Evolutionary conservation across 1,140 invertebrate species (phyloP), one percentile per base, ranked within the genome.

Genomic region (Parasteatoda tepidariorum): DNA sequence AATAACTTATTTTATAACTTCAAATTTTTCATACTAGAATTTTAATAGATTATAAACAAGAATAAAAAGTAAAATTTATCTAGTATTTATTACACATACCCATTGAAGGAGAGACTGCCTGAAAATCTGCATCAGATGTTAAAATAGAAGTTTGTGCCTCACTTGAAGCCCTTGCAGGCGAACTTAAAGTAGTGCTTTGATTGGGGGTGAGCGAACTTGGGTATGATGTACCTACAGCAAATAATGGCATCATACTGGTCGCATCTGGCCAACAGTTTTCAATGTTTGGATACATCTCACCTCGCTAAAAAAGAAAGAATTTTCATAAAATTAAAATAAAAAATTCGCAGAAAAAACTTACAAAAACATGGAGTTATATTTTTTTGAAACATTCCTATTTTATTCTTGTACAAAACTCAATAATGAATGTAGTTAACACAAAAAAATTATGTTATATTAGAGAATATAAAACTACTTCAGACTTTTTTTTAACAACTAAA

Each of bases 261-360:
- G 68, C 26, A 70, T 82, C 78, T 13, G 66, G 57, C 78, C 78
- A 82, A 57, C 68, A 82, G 11, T 82, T 67, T 34, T 82, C 78
- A 24, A 71, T 38, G 26, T 48, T 71, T 4, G 78, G 78, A 82
- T 71, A 82, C 66, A 82, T 71, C 33, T 82, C 78, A 15, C 54
- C 28, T 5, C 64, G 18, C 78, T 82, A 31, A 13, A 54, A 7
- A 70, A 11, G 31, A 31, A 66, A 66, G 13, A 66, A n/a, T n/a
- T n/a, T n/a, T 61, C 5, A 28, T 3, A 26, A 7, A 61, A 3
- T 28, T 61, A 61, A 26, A n/a, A 61, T 11, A 61, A 28, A 26
- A 22, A 26, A 61, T 11, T 26, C 5, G 28, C 28, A 13, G 18
- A 48, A 48, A 41, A 41, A 48, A 48, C 9, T 48, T 48, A 48